phyloP scores from a whole-genome alignment of 2,888 invertebrate species.

The Cetonia aurata region DNA sequence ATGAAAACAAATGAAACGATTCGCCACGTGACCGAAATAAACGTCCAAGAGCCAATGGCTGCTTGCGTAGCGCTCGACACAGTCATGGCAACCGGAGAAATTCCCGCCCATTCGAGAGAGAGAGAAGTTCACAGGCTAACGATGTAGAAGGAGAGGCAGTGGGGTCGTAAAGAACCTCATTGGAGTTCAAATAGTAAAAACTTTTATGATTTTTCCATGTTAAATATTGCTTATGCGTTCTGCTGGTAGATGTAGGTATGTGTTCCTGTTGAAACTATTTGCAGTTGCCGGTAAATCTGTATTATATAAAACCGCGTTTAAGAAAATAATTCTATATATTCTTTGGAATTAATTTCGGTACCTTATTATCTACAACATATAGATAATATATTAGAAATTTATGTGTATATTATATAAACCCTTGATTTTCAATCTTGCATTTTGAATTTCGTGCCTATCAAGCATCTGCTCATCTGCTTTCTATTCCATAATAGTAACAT shows the following conservation, averaged over 20 bases:
- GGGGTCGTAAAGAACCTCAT: slow-evolving; percentile 62
- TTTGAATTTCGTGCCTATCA: too few relatives aligned
- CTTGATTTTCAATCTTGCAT: too few relatives aligned
- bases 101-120: slow-evolving; percentile 53
- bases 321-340: too few relatives aligned
- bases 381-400: too few relatives aligned
- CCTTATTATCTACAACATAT: too few relatives aligned
- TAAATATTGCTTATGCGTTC: slow-evolving; percentile 65
- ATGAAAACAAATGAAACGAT: slow-evolving; percentile 60
- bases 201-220: slow-evolving; percentile 65
- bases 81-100: slow-evolving; percentile 64
- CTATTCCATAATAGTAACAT: too few relatives aligned
- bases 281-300: not conserved
- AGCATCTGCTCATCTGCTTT: too few relatives aligned
- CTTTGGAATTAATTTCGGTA: too few relatives aligned
- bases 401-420: too few relatives aligned
- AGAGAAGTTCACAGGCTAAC: slow-evolving; percentile 52
- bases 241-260: slow-evolving; percentile 67
- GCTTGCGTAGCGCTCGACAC: slow-evolving; percentile 59
- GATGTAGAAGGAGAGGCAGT: slow-evolving; percentile 42
- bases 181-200: slow-evolving; percentile 67
- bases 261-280: slow-evolving; percentile 56
- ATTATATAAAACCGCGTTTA: too few relatives aligned
- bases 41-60: slow-evolving; percentile 60
- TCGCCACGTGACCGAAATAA: slow-evolving; percentile 62